A percentile compares a stretch with the other conserved stretches of the same genome.
These are phyloP conservation scores for Caenorhabditis becei DNA, from an alignment of 2,888 invertebrate genomes.

Conservation along the genomic window DNA sequence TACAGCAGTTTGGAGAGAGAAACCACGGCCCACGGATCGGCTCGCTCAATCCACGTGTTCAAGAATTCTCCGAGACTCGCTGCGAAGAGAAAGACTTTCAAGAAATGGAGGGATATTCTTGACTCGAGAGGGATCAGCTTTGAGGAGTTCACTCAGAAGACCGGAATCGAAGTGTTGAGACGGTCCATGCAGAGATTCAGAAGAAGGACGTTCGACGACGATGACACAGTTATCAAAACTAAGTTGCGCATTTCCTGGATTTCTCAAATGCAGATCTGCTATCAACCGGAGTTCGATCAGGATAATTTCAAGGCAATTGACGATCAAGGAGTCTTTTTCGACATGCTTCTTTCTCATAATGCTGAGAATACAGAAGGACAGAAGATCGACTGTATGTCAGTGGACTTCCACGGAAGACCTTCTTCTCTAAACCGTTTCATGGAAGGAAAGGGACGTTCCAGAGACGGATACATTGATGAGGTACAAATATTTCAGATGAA, in stretches of 20 bases:
- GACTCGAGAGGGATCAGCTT: constrained; percentile 75
- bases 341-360: constrained; percentile 78
- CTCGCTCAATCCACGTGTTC: constrained; percentile 75
- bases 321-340: constrained; percentile 80
- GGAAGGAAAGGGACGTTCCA: constrained; percentile 78
- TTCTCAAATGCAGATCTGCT: constrained; percentile 80
- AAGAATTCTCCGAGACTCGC: constrained; percentile 72
- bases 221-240: constrained; percentile 76
- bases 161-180: constrained; percentile 72
- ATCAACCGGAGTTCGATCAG: constrained; percentile 77
- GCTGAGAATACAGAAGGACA: constrained; percentile 76
- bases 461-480: constrained; percentile 79
- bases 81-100: constrained; percentile 75
- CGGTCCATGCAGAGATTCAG: constrained; percentile 79
- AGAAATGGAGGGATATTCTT: constrained; percentile 78
- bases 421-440: constrained; percentile 79
- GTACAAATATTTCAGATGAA: constrained; percentile 40
- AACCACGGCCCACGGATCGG: constrained; percentile 77
- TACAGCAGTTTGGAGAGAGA: constrained; percentile 78
- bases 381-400: constrained; percentile 79
- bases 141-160: constrained; percentile 79
- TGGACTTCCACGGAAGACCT: constrained; percentile 80
- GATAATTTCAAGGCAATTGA: constrained; percentile 75
- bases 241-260: constrained; percentile 77
- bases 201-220: constrained; percentile 78